phyloP scores from a whole-genome alignment of 2,797 vertebrate genomes.

The Hydrolagus colliei region DNA sequence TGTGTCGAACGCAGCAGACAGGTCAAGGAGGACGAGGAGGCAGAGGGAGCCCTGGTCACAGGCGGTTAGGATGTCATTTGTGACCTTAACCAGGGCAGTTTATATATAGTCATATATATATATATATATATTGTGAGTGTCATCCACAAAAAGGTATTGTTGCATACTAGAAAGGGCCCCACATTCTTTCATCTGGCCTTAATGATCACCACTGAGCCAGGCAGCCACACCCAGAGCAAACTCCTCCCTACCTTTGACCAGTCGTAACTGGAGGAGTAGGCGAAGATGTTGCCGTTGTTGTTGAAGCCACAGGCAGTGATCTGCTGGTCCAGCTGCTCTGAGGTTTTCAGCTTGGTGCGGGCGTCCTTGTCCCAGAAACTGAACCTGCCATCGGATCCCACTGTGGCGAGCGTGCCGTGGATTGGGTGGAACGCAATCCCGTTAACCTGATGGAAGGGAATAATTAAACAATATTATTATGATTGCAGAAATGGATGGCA shows the following conservation, averaged over 20 bases:
- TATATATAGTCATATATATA: no score
- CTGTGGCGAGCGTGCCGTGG: conserved; percentile 88
- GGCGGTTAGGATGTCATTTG: no score
- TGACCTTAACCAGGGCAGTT: no score
- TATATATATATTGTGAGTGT: no score
- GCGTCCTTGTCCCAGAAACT: conserved; percentile 99
- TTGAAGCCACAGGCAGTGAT: conserved; percentile 95
- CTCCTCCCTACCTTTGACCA: conserved; percentile 87
- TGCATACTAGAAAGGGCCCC: no score
- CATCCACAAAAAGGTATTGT: no score
- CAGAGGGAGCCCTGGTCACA: no score
- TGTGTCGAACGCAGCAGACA: no score
- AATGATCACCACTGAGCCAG: background rate
- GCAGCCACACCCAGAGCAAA: background rate
- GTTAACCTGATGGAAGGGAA: conserved; percentile 67
- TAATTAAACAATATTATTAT: background rate
- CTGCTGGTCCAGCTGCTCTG: conserved; percentile 89
- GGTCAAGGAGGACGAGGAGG: no score
- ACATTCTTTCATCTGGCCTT: background rate
- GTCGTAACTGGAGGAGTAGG: conserved; percentile 93
- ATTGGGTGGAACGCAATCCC: conserved; percentile 95
- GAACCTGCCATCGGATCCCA: conserved; percentile 93
- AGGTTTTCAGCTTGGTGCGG: conserved; percentile 95
- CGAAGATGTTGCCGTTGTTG: conserved; percentile 93
- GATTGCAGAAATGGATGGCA: background rate